Conservation (phyloP, 2,113 vertebrate genomes). For the Rhineura floridana region DNA sequence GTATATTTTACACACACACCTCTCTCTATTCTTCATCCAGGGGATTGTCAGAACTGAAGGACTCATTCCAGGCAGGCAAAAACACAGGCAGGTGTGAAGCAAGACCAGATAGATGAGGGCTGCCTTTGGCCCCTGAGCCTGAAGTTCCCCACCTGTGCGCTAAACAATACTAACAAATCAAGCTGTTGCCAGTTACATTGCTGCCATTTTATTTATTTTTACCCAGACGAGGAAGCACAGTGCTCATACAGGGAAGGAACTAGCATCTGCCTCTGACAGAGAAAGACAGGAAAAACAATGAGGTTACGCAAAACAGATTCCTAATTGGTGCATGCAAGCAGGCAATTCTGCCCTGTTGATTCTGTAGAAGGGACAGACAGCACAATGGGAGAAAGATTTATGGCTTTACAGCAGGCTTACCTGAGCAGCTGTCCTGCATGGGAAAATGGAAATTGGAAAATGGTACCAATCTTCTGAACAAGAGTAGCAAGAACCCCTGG, state of each 20-base stretch:
- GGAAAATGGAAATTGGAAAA: background rate
- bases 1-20: too few species aligned
- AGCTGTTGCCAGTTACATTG: background rate
- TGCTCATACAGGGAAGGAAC: background rate
- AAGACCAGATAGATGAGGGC: too few species aligned
- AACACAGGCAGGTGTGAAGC: too few species aligned
- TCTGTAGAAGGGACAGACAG: background rate
- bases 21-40: too few species aligned
- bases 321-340: slow-evolving; percentile 12
- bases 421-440: background rate
- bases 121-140: too few species aligned
- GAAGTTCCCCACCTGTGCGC: too few species aligned
- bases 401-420: slow-evolving; percentile 4
- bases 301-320: slow-evolving; percentile 12
- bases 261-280: background rate
- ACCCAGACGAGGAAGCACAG: background rate
- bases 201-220: background rate
- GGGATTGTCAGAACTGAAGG: too few species aligned
- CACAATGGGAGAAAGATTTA: slow-evolving; percentile 1
- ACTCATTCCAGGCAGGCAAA: too few species aligned
- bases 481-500: background rate
- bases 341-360: background rate
- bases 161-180: background rate
- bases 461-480: background rate
- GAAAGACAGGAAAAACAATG: slow-evolving; percentile 11